Base-by-base conservation (phyloP, 2,113 vertebrate genomes). In the Pluvialis apricaria region DNA sequence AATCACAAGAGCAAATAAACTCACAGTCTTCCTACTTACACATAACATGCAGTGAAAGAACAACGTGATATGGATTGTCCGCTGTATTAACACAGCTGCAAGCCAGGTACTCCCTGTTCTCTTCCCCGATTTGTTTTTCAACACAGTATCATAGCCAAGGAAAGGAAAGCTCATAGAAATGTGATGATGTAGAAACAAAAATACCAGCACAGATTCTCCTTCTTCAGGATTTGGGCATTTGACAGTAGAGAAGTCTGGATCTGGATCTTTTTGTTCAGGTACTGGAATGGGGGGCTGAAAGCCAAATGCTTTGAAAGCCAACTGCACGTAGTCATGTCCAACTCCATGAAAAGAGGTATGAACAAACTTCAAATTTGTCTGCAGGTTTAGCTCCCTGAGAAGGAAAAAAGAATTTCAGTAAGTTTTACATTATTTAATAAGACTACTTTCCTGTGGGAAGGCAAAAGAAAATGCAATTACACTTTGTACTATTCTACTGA, bases 281-380 rank as follows among this genome's bases (percentile, higher is more conserved):
- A 99, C 99, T 15, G 99, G 98, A 90, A 99, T 99, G 18, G 99
- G 99, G 13, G 99, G 98, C 65, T 97, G 85, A 34, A 99, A 99
- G 16, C 99, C 99, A 42, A 99, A 99, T 1, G 97, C 97, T 75
- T 90, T 95, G 96, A 99, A 99, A 71, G 99, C 99, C 97, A 97
- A 52, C 96, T 99, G 99, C 58, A 99, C 99, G 0, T 99, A 99
- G 80, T 97, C 96, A 2, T 99, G 99, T 19, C 99, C 99, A 0
- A 99, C 99, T 9, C 99, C 99, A 5, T 99, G 99, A 95, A 99
- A 99, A 16, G 99, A 99, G 1, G 99, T 99, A 40, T 99, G 99
- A 22, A 99, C 98, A 60, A 99, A 99, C 96, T 98, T 99, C 96
- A 99, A 34, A 1, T 76, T 93, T 20, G 97, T 99, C 75, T 97